Conservation (phyloP, 1,140 invertebrate species). For the Amphibalanus amphitrite region DNA sequence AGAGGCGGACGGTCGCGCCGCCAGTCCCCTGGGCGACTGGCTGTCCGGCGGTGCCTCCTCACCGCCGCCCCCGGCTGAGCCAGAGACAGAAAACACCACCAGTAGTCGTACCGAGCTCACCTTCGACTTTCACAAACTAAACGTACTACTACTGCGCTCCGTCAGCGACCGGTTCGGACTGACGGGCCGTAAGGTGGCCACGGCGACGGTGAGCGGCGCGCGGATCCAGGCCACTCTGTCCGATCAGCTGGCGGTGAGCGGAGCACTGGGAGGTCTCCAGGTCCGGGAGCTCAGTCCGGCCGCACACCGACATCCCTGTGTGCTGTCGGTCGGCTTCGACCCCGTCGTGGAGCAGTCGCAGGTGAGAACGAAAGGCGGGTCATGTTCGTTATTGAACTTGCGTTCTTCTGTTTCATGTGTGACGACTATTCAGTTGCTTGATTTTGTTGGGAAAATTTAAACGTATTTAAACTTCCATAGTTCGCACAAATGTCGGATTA, state of each 20-base stretch:
- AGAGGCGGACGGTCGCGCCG: too few species aligned
- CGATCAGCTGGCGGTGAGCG: constrained; percentile 43
- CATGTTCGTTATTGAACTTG: too few species aligned
- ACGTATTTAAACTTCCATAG: too few species aligned
- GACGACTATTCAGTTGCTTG: too few species aligned
- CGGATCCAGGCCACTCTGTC: constrained; percentile 72
- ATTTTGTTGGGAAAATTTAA: too few species aligned
- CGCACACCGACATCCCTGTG: constrained; percentile 60
- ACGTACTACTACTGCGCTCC: constrained; percentile 64
- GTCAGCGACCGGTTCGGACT: constrained; percentile 43
- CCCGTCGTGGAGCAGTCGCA: constrained; percentile 30
- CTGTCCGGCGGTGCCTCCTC: too few species aligned
- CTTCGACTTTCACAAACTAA: constrained; percentile 82
- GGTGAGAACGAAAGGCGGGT: too few species aligned
- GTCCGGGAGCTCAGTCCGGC: constrained; percentile 69
- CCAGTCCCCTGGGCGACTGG: too few species aligned
- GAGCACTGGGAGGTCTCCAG: constrained; percentile 77
- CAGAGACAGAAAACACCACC: too few species aligned
- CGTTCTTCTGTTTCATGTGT: too few species aligned
- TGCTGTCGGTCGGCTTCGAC: constrained; percentile 67
- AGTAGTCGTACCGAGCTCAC: constrained; percentile 53
- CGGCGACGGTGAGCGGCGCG: constrained; percentile 75
- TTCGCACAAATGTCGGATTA: too few species aligned
- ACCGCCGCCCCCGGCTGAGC: too few species aligned
- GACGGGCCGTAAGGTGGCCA: constrained; percentile 74